Conservation (phyloP, 2,113 vertebrate genomes). For the Periophthalmodon schlosseri region DNA sequence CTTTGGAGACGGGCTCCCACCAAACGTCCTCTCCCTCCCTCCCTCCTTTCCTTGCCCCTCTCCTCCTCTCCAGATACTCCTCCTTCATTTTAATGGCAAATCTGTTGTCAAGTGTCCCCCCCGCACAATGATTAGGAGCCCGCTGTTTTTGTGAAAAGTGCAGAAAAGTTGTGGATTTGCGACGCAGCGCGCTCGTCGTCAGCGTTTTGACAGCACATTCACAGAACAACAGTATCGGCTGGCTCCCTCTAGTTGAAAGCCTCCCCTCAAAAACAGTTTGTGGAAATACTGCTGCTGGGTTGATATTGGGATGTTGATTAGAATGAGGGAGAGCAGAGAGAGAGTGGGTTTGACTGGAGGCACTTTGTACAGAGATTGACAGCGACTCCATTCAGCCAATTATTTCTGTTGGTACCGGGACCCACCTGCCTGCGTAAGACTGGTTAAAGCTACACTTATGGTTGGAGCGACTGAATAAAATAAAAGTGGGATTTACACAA, state of each 20-base stretch:
- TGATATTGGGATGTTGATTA: slow-evolving; percentile 81
- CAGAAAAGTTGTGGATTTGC: slow-evolving; percentile 74
- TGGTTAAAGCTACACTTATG: slow-evolving; percentile 67
- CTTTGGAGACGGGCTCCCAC: too few species aligned
- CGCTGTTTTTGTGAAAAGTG: slow-evolving; percentile 76
- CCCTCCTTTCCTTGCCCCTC: neutral
- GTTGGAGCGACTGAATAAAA: slow-evolving; percentile 37
- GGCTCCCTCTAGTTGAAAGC: slow-evolving; percentile 73
- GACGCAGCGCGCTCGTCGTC: slow-evolving; percentile 66
- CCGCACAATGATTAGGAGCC: slow-evolving; percentile 77
- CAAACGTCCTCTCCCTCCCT: too few species aligned
- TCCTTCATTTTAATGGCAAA: slow-evolving; percentile 81
- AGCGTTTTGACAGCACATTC: slow-evolving; percentile 77
- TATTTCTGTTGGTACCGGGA: slow-evolving; percentile 70
- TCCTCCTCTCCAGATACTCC: neutral
- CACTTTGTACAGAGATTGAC: slow-evolving; percentile 71
- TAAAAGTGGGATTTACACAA: slow-evolving; percentile 53
- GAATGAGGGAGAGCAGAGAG: slow-evolving; percentile 71
- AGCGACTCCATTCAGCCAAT: slow-evolving; percentile 74
- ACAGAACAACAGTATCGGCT: slow-evolving; percentile 78
- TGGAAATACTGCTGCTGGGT: slow-evolving; percentile 70
- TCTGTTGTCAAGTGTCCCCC: slow-evolving; percentile 81
- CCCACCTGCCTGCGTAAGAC: slow-evolving; percentile 54
- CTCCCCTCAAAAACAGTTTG: slow-evolving; percentile 71
- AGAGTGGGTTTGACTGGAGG: slow-evolving; percentile 52